These are phyloP conservation scores for Crotalus helleri DNA, from an alignment of 2,113 vertebrate species.

Conservation along the genomic window DNA sequence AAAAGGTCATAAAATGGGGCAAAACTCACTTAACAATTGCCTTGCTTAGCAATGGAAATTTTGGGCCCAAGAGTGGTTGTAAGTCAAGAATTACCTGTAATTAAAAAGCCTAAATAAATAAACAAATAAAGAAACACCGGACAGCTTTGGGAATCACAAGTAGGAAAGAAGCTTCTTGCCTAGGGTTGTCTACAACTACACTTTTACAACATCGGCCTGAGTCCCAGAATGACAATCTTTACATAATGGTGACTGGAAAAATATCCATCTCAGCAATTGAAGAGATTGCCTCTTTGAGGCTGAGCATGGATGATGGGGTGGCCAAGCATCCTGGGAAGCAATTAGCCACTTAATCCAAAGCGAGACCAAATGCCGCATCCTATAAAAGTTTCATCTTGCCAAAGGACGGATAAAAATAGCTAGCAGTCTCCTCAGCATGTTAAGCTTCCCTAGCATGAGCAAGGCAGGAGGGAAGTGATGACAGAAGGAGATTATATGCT, in stretches of 20 bases:
- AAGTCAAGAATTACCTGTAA: background rate
- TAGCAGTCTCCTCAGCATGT: slow-evolving; percentile 17
- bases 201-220: background rate
- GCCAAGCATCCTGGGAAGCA: background rate
- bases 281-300: slow-evolving; percentile 23
- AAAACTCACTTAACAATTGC: background rate
- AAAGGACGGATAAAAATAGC: slow-evolving; percentile 34
- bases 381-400: slow-evolving; percentile 10
- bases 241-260: background rate
- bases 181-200: background rate
- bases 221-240: background rate
- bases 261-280: background rate
- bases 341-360: slow-evolving; percentile 4
- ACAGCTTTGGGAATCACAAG: background rate
- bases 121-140: background rate
- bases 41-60: background rate
- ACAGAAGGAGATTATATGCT: slow-evolving; percentile 45
- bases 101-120: background rate
- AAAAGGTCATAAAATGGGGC: background rate
- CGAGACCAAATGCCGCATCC: background rate
- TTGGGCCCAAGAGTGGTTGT: background rate
- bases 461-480: slow-evolving; percentile 34
- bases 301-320: background rate
- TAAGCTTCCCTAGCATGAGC: slow-evolving; percentile 37
- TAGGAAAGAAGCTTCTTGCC: background rate